Percentiles rank a stretch among this genome's conserved stretches.
Evolutionary conservation across 2,113 vertebrate species (phyloP).

Genomic region (Grallaria varia): DNA sequence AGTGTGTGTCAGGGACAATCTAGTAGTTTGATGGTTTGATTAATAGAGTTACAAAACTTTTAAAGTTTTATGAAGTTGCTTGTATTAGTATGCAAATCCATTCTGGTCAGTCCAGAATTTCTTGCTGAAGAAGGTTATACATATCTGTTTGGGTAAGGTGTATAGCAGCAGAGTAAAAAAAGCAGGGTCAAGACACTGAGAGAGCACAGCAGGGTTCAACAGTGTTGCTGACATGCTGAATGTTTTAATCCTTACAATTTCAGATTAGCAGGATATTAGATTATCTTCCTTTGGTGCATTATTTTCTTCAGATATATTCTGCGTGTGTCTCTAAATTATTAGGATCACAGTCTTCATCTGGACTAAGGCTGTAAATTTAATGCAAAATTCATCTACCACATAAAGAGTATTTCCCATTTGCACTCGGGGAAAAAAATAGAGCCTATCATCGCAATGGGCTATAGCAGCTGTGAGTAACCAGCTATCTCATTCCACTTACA

Average conservation of each 20-base stretch:
- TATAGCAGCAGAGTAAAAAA: background rate
- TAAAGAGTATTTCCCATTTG: background rate
- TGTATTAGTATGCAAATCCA: background rate
- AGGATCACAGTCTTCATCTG: background rate
- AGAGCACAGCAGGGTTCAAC: fast-evolving
- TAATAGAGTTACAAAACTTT: background rate
- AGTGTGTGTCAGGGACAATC: background rate
- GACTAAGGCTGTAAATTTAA: background rate
- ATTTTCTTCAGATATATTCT: background rate
- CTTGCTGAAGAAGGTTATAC: background rate
- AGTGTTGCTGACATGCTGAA: background rate
- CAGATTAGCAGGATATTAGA: background rate
- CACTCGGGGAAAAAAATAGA: background rate
- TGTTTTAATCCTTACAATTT: background rate
- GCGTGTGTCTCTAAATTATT: background rate
- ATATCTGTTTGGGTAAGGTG: background rate
- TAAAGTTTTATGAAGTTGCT: background rate
- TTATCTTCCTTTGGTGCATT: background rate
- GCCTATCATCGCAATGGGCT: background rate
- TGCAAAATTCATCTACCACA: background rate
- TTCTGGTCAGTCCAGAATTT: background rate
- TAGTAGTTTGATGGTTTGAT: background rate
- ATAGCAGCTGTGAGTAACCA: background rate
- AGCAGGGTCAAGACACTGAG: fast-evolving
- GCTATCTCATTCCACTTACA: background rate